A percentile compares a stretch with the other conserved stretches of the same genome.
These are phyloP conservation scores for Elgonia sp. DNA, from an alignment of 2,888 invertebrate genomes.

Conservation along the genomic window DNA sequence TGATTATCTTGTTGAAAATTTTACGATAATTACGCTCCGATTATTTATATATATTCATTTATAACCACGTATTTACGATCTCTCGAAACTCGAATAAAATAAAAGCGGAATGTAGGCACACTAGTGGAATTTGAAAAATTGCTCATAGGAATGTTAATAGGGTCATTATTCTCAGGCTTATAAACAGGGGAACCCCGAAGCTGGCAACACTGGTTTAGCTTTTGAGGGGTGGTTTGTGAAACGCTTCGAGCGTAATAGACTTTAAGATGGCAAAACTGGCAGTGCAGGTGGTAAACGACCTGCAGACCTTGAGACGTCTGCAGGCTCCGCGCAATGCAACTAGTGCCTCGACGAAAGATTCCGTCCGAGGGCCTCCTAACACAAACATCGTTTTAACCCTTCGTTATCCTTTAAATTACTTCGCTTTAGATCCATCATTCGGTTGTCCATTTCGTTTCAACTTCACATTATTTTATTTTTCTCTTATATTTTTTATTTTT, in stretches of 20 bases:
- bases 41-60: no score
- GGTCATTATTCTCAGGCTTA: slow-evolving; percentile 54
- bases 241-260: slow-evolving; percentile 75
- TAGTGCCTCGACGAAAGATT: slow-evolving; percentile 68
- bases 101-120: neutral
- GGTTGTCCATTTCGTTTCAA: neutral
- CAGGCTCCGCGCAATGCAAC: slow-evolving; percentile 77
- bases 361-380: slow-evolving; percentile 55
- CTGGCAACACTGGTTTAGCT: slow-evolving; percentile 64
- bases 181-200: slow-evolving; percentile 58
- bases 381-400: slow-evolving; percentile 50
- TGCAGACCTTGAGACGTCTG: slow-evolving; percentile 85
- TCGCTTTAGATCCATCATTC: neutral
- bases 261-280: slow-evolving; percentile 79
- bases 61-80: neutral
- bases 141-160: slow-evolving; percentile 60
- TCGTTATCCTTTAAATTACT: slow-evolving; percentile 19
- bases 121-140: slow-evolving; percentile 40
- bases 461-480: no score
- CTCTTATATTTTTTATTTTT: no score
- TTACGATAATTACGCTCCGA: no score
- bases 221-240: slow-evolving; percentile 74
- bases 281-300: slow-evolving; percentile 86
- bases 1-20: no score
- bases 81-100: neutral